Evolutionary conservation across 2,888 invertebrate genomes (phyloP), one percentile per base, ranked within the genome.

Genomic region (Amphipoea lucens): DNA sequence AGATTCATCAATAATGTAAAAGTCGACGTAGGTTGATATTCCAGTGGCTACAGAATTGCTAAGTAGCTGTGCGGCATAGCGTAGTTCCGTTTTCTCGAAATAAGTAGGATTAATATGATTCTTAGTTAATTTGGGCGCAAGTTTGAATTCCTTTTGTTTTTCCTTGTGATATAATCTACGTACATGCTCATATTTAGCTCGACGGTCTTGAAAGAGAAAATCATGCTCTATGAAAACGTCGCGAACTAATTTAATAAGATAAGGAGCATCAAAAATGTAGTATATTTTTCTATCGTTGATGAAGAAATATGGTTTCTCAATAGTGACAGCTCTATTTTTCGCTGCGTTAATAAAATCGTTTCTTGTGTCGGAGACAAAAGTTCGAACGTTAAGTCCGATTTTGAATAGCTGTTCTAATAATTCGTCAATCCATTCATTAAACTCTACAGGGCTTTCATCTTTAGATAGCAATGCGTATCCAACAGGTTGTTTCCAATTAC

Each of bases 181-280:
- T 23, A 91, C 89, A 57, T 92, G 87, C 45, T 88, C 77, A 69
- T 70, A 91, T 87, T 91, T 92, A 7, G 91, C 92, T 68, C 86
- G 81, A 81, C 29, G 40, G 69, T 84, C 63, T 12, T 84, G 63
- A 71, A 89, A 92, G 40, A 89, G 82, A 77, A 91, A 91, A 57
- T 92, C 85, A 66, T 90, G 87, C 6, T 29, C 0, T 20, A 90
- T 89, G 7, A 92, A 88, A 69, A 85, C 76, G 60, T 87, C 90
- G 1, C 90, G 87, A 62, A 91, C 83, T 7, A 65, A 48, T 87
- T 90, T 91, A n/a, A 92, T 82, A 11, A 92, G 80, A 83, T 90
- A 87, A 0, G 88, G 90, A 63, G 88, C 83, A 79, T 91, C 91
- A 86, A 90, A 91, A 78, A 93, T 87, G 70, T 90, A 90, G 76